Evolutionary conservation across 2,113 vertebrate species (phyloP).

Genomic region (Neodontobutis hainanensis): DNA sequence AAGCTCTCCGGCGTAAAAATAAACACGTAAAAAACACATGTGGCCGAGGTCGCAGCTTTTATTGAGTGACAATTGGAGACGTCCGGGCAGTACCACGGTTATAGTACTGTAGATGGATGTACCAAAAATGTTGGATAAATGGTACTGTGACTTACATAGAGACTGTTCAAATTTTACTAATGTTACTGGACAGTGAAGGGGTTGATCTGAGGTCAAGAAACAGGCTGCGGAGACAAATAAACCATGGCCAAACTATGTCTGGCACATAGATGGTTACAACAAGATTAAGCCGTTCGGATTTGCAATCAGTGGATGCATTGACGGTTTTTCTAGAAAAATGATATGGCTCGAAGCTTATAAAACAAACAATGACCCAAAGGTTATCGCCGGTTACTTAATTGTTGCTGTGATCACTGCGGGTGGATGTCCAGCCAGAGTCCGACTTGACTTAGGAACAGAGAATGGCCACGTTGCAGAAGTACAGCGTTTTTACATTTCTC

Average conservation of each 20-base stretch:
- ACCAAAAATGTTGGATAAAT: too few species aligned
- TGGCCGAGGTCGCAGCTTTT: too few species aligned
- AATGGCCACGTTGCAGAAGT: background rate
- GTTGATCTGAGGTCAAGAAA: conserved; percentile 9
- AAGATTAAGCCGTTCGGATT: background rate
- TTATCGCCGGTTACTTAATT: conserved; percentile 13
- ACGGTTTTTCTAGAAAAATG: background rate
- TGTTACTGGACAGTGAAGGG: conserved; percentile 7
- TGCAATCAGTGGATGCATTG: background rate
- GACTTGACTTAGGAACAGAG: conserved; percentile 1
- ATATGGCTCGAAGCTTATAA: background rate
- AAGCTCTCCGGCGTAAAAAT: too few species aligned
- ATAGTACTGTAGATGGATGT: too few species aligned
- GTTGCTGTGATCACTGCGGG: conserved; percentile 2
- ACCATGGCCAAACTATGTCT: conserved; percentile 16
- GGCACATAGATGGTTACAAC: background rate
- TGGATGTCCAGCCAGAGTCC: background rate
- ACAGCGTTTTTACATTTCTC: background rate
- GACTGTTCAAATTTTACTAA: background rate
- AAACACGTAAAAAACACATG: too few species aligned
- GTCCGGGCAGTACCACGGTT: too few species aligned
- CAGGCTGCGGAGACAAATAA: background rate
- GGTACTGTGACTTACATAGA: conserved; percentile 12
- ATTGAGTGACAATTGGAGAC: too few species aligned
- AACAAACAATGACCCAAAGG: background rate